Percentiles rank a stretch among this genome's conserved stretches.
Evolutionary conservation across 2,888 invertebrate species (phyloP).

Genomic region (Piscicola geometra): DNA sequence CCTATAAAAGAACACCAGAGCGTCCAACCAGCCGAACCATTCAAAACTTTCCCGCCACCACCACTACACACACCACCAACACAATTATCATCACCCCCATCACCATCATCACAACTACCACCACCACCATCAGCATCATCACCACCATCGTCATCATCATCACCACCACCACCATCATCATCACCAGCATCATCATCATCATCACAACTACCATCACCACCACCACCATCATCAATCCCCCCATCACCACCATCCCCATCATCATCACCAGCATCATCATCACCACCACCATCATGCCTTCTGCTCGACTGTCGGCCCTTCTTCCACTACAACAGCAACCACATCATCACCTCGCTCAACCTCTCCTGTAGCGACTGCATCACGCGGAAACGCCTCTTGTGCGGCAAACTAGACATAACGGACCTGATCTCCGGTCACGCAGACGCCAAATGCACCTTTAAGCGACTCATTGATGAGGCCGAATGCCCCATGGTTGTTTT

Average conservation of each 20-base stretch:
- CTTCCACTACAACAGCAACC: conserved; percentile 67
- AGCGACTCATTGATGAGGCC: conserved; percentile 54
- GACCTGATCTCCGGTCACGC: conserved; percentile 66
- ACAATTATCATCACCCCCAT: not conserved
- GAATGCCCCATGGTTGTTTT: conserved; percentile 62
- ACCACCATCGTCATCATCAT: too few relatives aligned
- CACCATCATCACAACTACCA: too few relatives aligned
- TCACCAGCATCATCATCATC: too few relatives aligned
- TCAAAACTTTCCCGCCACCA: too few relatives aligned
- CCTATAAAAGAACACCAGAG: too few relatives aligned
- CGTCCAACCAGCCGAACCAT: too few relatives aligned
- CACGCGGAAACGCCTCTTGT: conserved; percentile 65
- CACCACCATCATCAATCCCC: not conserved
- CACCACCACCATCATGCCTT: not conserved
- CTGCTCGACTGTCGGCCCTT: conserved; percentile 65
- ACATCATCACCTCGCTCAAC: conserved; percentile 64
- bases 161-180: too few relatives aligned
- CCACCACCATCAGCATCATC: not conserved
- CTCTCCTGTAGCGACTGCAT: conserved; percentile 70
- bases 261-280: not conserved
- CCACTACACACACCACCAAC: not conserved
- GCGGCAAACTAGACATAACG: conserved; percentile 65
- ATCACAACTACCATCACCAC: not conserved
- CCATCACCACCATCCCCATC: not conserved
- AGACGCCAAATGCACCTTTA: conserved; percentile 63